phyloP scores from a whole-genome alignment of 2,888 invertebrate species.

The Bimastos eiseni region DNA sequence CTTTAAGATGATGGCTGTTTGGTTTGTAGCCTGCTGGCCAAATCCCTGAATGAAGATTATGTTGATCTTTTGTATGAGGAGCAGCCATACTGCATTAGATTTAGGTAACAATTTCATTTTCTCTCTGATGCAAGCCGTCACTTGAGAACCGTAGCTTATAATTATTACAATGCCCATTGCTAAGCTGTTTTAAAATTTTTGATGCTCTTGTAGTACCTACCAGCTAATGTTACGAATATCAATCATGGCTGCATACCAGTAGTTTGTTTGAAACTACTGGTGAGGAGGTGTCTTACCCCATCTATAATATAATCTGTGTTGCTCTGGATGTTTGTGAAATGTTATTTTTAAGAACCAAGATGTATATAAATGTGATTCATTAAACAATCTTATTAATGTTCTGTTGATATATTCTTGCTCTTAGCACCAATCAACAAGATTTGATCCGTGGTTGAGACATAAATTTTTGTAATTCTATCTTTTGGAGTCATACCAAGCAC shows the following conservation, averaged over 20 bases:
- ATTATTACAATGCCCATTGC: no score
- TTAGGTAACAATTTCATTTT: slow-evolving; percentile 46
- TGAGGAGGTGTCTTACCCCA: no score
- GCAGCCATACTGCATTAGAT: slow-evolving; percentile 48
- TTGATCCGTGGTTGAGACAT: no score
- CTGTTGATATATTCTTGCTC: not conserved
- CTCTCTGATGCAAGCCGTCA: not conserved
- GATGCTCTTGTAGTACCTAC: no score
- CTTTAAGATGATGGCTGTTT: not conserved
- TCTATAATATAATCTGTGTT: no score
- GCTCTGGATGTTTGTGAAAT: not conserved
- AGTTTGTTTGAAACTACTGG: no score
- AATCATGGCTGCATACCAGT: no score
- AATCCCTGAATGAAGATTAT: slow-evolving; percentile 44
- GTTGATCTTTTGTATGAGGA: slow-evolving; percentile 56
- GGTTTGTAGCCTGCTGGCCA: not conserved
- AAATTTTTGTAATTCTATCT: no score
- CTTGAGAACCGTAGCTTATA: not conserved
- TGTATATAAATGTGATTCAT: not conserved
- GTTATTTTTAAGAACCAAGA: not conserved
- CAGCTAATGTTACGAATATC: no score
- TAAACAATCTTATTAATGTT: not conserved
- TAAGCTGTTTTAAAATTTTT: no score
- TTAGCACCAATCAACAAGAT: no score
- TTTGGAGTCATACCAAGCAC: no score